Evolutionary conservation across 2,113 vertebrate genomes (phyloP).

Genomic region (Ciconia boyciana): DNA sequence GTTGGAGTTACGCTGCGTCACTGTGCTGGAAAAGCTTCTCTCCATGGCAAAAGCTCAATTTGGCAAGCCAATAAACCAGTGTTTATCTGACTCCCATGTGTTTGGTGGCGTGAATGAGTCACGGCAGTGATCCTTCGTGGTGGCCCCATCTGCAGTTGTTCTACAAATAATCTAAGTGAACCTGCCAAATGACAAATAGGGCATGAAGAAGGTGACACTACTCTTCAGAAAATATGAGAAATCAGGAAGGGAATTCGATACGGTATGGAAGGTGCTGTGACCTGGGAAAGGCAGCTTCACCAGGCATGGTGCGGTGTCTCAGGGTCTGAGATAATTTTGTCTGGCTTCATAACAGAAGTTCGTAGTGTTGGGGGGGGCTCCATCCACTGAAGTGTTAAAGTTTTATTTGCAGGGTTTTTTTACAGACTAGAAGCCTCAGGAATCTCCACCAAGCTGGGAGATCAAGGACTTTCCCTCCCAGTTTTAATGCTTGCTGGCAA

Average conservation of each 20-base stretch:
- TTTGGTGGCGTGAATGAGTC: neutral
- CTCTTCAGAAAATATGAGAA: neutral
- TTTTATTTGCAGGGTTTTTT: neutral
- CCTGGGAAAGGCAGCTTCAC: neutral
- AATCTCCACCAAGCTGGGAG: slow-evolving; percentile 15
- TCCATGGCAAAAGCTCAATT: neutral
- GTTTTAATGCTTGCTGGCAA: neutral
- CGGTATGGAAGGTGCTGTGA: neutral
- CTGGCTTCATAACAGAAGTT: neutral
- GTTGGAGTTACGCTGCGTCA: neutral
- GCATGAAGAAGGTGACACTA: neutral
- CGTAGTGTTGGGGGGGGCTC: fast-evolving
- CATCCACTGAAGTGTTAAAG: slow-evolving; percentile 10
- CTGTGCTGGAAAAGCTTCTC: neutral
- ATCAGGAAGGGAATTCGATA: neutral
- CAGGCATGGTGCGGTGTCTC: neutral
- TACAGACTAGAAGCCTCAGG: neutral
- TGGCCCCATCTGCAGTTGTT: neutral
- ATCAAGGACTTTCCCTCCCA: slow-evolving; percentile 39
- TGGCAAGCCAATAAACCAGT: neutral
- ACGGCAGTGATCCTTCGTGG: neutral
- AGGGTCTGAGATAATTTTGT: neutral
- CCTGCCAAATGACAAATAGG: neutral
- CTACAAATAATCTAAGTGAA: neutral
- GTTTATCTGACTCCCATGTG: neutral